Conservation (phyloP, 2,113 vertebrate species). For the Mirounga angustirostris region DNA sequence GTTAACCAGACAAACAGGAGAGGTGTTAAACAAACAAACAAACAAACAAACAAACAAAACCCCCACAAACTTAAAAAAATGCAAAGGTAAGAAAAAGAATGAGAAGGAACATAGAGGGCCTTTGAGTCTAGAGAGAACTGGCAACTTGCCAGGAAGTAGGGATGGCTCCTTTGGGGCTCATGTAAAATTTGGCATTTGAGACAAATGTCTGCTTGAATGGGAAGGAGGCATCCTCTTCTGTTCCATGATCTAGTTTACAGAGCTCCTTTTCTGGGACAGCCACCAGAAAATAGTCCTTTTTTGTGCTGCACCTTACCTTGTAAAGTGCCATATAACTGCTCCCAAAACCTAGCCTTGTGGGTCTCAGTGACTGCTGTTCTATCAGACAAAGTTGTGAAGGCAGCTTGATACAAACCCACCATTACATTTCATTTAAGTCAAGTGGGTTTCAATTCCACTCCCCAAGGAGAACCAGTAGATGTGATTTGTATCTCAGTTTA, state of each 20-base stretch:
- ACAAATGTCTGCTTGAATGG: neutral
- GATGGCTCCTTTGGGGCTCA: neutral
- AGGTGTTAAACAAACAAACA: neutral
- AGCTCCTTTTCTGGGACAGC: conserved; percentile 19
- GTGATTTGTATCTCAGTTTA: conserved; percentile 76
- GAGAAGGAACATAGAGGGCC: neutral
- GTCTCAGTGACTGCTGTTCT: conserved; percentile 51
- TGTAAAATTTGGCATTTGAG: neutral
- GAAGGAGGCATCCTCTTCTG: neutral
- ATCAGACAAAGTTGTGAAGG: conserved; percentile 66
- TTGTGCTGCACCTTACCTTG: neutral
- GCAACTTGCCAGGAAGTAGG: neutral
- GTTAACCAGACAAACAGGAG: neutral
- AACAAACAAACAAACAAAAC: neutral
- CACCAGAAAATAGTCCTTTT: neutral
- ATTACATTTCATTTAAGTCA: conserved; percentile 73
- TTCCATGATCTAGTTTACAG: neutral
- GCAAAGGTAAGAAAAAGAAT: neutral
- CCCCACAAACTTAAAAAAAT: neutral
- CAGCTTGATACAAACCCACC: conserved; percentile 30
- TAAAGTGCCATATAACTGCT: conserved; percentile 31
- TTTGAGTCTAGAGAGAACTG: neutral
- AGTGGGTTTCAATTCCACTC: conserved; percentile 65
- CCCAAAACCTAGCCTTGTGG: conserved; percentile 40
- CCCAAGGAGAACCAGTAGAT: conserved; percentile 32